These are phyloP conservation scores for Dermochelys coriacea DNA, from an alignment of 2,797 vertebrate genomes.

Conservation along the genomic window DNA sequence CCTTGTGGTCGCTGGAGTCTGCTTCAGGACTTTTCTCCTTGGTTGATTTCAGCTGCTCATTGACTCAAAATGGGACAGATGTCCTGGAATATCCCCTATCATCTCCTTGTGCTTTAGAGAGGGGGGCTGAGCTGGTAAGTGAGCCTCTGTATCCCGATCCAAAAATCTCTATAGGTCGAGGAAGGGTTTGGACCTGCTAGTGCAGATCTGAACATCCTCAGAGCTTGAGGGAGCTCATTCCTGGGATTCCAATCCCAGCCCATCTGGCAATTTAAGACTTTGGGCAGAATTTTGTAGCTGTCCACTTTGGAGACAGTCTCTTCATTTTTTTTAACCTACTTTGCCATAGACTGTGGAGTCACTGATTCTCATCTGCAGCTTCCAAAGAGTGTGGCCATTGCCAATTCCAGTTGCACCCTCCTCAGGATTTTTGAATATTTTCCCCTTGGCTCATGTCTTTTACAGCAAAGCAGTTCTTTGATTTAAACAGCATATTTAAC, in stretches of 20 bases:
- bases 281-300: background rate
- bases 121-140: background rate
- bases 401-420: background rate
- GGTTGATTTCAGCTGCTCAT: constrained; percentile 30
- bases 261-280: background rate
- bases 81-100: background rate
- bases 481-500: background rate
- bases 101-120: background rate
- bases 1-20: constrained; percentile 1
- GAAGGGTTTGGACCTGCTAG: background rate
- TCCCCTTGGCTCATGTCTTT: constrained; percentile 24
- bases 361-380: constrained; percentile 52
- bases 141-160: background rate
- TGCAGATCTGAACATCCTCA: background rate
- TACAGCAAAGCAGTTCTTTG: background rate
- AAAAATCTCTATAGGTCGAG: background rate
- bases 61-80: background rate
- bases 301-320: constrained; percentile 25
- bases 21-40: constrained; percentile 6
- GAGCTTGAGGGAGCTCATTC: background rate
- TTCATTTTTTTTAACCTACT: constrained; percentile 34
- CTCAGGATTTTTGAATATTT: constrained; percentile 32
- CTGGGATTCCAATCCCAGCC: background rate
- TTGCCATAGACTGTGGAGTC: constrained; percentile 26
- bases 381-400: background rate